These are phyloP conservation scores for Paramuricea clavata DNA, from an alignment of 92 coral and sea anemone species.

Conservation along the genomic window DNA sequence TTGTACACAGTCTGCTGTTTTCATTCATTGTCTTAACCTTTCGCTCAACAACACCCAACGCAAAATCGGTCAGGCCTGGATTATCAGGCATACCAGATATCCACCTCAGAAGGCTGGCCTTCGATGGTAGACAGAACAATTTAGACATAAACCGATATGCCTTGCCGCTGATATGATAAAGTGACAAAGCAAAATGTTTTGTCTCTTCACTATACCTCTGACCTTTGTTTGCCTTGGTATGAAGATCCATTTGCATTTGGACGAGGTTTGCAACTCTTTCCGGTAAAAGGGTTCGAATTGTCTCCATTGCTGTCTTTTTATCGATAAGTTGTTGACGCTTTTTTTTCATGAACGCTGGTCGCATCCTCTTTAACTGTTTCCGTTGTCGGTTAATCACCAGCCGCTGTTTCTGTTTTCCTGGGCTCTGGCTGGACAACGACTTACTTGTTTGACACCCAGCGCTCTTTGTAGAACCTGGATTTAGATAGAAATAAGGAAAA, in stretches of 20 bases:
- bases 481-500: no score
- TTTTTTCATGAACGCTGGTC: no score
- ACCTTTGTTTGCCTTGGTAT: not conserved
- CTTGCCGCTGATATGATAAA: slow-evolving; percentile 15
- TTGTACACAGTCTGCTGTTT: not conserved
- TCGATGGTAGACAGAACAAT: slow-evolving; percentile 12
- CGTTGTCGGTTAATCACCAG: no score
- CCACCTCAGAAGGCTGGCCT: not conserved
- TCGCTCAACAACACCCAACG: not conserved
- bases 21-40: slow-evolving; percentile 21
- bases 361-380: no score
- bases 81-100: not conserved
- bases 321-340: no score
- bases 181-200: slow-evolving; percentile 13
- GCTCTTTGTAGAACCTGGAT: no score
- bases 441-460: no score
- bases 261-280: not conserved
- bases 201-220: not conserved
- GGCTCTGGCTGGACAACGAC: no score
- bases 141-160: not conserved
- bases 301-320: no score
- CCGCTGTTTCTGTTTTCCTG: no score
- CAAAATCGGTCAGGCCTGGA: not conserved
- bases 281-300: not conserved
- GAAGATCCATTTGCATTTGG: no score